phyloP scores from a whole-genome alignment of 2,888 invertebrate species.

The Dilophus febrilis region DNA sequence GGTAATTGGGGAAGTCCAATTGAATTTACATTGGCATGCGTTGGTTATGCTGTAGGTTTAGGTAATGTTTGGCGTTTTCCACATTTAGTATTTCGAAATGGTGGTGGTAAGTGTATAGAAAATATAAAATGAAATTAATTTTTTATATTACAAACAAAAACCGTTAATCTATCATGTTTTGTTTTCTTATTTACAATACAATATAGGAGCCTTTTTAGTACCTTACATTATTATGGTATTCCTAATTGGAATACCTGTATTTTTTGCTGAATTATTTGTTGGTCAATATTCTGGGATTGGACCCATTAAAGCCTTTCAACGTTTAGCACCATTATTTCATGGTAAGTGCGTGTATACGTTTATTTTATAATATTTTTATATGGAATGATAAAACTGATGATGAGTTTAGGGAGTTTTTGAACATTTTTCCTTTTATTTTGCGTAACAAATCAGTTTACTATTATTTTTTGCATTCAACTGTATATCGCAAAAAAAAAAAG shows the following conservation, averaged over 20 bases:
- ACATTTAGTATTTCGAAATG: constrained; percentile 15
- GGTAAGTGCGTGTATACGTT: no score
- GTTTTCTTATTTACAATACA: no score
- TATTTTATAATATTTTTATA: no score
- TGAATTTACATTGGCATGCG: constrained; percentile 15
- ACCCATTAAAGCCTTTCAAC: constrained; percentile 42
- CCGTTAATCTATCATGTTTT: background rate
- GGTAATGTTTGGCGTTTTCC: constrained; percentile 19
- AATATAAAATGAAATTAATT: background rate
- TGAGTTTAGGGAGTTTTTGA: background rate
- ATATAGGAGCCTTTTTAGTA: constrained; percentile 53
- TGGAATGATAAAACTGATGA: background rate
- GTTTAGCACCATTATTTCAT: constrained; percentile 38
- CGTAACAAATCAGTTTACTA: background rate
- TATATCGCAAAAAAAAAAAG: background rate
- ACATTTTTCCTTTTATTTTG: background rate
- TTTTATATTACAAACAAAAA: no score
- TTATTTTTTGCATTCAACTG: no score
- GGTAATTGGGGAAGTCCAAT: constrained; percentile 14
- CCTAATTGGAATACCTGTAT: constrained; percentile 62
- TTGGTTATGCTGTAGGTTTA: constrained; percentile 16
- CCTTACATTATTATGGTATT: constrained; percentile 57
- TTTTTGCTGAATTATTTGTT: constrained; percentile 58
- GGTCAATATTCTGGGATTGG: constrained; percentile 67
- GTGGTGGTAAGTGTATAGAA: constrained; percentile 12